Evolutionary conservation across 2,888 invertebrate species (phyloP), one percentile per base, ranked within the genome.

Genomic region (Morpho achilles): DNA sequence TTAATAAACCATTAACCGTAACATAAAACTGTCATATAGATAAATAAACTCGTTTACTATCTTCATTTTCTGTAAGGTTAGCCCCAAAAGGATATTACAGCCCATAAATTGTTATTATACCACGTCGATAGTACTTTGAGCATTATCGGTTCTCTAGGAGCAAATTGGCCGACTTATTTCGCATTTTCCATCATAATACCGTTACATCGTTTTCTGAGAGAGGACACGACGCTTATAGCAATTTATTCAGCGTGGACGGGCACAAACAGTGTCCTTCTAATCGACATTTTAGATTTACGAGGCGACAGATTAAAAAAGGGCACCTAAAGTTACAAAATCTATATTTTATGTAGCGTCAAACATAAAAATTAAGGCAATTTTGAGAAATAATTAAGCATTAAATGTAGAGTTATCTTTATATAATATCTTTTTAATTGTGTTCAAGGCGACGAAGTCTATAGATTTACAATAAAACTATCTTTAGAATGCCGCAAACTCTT

Each of bases 241-340:
- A 81, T 81, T 81, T 80, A 80, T 80, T 73, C 69, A 70, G 73
- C 74, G 73, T 70, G 71, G 63, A 62, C 65, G 64, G 67, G 67
- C 65, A 73, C 74, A 75, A 76, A 74, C 74, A 72, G 69, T 76
- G 70, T 70, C 71, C 72, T 67, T 65, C 66, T 79, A 76, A 81
- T 80, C 77, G 78, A 75, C 72, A 68, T 75, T 71, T 69, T 69
- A 77, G 77, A 81, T 80, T 82, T 79, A 82, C 74, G 76, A 76
- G 63, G 54, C 60, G 66, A 60, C 65, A 67, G 67, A 65, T 65
- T 79, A 78, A 80, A 80, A 79, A 78, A 75, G 71, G 73, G 67
- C 63, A 67, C 65, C 69, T 53, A 53, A 45, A 53, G 9, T 9
- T 44, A 44, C 22, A 40, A 10, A 50, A n/a, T 8, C 3, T 43